Evolutionary conservation across 2,797 vertebrate genomes (phyloP).

Genomic region (Caiman crocodilus): DNA sequence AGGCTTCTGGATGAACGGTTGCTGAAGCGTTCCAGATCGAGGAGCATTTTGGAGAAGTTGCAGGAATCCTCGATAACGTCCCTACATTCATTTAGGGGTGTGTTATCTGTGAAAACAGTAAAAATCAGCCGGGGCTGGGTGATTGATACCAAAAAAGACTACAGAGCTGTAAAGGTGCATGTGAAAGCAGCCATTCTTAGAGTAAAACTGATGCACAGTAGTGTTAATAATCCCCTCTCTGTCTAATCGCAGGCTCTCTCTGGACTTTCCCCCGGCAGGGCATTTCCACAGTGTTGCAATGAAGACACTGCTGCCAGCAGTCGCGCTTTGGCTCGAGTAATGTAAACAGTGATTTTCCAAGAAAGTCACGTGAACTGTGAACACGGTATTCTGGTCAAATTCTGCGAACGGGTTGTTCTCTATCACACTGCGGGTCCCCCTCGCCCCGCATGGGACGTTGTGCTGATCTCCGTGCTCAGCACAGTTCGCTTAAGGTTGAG

Average conservation of each 20-base stretch:
- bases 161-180: not conserved
- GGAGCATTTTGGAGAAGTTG: too few relatives aligned
- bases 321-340: constrained; percentile 55
- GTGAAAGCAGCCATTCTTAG: not conserved
- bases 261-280: constrained; percentile 32
- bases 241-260: not conserved
- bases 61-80: too few relatives aligned
- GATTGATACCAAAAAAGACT: too few relatives aligned
- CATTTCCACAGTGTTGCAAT: constrained; percentile 57
- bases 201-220: not conserved
- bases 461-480: not conserved
- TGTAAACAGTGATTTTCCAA: constrained; percentile 68
- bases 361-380: constrained; percentile 62
- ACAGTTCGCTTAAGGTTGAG: not conserved
- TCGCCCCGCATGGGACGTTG: not conserved
- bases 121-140: too few relatives aligned
- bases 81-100: too few relatives aligned
- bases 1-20: not conserved
- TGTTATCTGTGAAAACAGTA: not conserved
- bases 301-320: constrained; percentile 38
- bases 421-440: not conserved
- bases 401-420: not conserved
- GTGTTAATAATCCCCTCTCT: not conserved
- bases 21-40: not conserved
- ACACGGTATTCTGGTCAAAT: not conserved